These are phyloP conservation scores for Silvanus unidentatus DNA, from an alignment of 2,888 invertebrate genomes.

Conservation along the genomic window DNA sequence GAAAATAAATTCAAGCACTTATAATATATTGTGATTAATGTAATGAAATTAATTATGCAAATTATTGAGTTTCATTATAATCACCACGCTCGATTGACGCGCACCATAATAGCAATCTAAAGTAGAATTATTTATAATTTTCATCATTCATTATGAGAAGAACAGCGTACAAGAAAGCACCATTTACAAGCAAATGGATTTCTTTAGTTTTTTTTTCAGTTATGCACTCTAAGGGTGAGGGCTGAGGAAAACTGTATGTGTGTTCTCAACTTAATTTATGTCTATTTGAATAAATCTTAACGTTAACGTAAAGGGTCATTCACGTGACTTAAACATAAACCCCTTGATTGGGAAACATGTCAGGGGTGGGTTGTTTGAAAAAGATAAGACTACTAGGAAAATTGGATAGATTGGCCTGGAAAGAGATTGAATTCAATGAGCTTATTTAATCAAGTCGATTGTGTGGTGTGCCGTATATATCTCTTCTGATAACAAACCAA, in stretches of 20 bases:
- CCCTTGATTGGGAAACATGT: conserved; percentile 40
- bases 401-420: conserved; percentile 44
- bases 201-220: too few relatives aligned
- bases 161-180: too few relatives aligned
- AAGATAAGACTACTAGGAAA: conserved; percentile 44
- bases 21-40: conserved; percentile 16
- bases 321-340: conserved; percentile 37
- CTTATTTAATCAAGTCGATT: conserved; percentile 42
- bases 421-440: conserved; percentile 46
- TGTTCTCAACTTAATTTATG: conserved; percentile 19
- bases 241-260: too few relatives aligned
- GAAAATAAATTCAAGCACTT: conserved; percentile 20
- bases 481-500: conserved; percentile 40
- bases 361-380: conserved; percentile 39
- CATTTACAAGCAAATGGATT: too few relatives aligned
- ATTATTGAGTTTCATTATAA: conserved; percentile 14
- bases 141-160: too few relatives aligned
- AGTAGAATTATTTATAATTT: not conserved
- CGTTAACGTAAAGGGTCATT: conserved; percentile 27
- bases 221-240: too few relatives aligned
- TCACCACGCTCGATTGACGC: conserved; percentile 4
- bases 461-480: conserved; percentile 20
- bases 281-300: conserved; percentile 33
- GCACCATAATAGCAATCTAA: conserved; percentile 1
- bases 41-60: conserved; percentile 27